A percentile compares a stretch with the other conserved stretches of the same genome.
These are phyloP conservation scores for Meriones unguiculatus DNA, from an alignment of 2,113 vertebrate species.

Conservation along the genomic window DNA sequence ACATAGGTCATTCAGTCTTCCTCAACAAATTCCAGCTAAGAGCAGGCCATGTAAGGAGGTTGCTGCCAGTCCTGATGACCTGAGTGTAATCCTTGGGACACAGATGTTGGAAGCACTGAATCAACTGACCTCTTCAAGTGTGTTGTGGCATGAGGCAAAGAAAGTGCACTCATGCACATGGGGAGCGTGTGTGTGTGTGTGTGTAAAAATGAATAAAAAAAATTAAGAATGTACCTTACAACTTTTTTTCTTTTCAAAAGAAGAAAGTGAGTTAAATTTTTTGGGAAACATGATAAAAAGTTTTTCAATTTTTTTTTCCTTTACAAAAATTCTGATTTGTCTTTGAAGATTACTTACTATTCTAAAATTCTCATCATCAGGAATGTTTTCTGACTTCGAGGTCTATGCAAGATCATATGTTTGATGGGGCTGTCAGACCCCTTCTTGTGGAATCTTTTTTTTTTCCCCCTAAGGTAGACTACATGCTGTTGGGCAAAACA, in stretches of 20 bases:
- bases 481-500: neutral
- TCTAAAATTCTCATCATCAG: neutral
- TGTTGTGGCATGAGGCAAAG: too few relatives aligned
- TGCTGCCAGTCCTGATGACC: neutral
- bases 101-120: neutral
- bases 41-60: too few relatives aligned
- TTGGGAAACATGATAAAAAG: neutral
- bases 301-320: constrained; percentile 36
- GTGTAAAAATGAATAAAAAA: neutral
- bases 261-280: constrained; percentile 50
- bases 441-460: neutral
- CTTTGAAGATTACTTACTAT: neutral
- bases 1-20: constrained; percentile 26
- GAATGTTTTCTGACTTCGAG: constrained; percentile 30
- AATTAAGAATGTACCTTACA: neutral
- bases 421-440: neutral
- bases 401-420: constrained; percentile 22
- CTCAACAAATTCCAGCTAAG: constrained; percentile 27
- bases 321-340: constrained; percentile 6
- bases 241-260: constrained; percentile 34
- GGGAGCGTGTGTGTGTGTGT: too few relatives aligned
- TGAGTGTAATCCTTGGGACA: neutral
- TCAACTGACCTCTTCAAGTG: neutral
- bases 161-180: neutral
- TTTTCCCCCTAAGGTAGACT: neutral